Percentiles rank a stretch among this genome's conserved stretches.
Evolutionary conservation across 1,140 invertebrate genomes (phyloP).

Genomic region (Spodoptera litura): DNA sequence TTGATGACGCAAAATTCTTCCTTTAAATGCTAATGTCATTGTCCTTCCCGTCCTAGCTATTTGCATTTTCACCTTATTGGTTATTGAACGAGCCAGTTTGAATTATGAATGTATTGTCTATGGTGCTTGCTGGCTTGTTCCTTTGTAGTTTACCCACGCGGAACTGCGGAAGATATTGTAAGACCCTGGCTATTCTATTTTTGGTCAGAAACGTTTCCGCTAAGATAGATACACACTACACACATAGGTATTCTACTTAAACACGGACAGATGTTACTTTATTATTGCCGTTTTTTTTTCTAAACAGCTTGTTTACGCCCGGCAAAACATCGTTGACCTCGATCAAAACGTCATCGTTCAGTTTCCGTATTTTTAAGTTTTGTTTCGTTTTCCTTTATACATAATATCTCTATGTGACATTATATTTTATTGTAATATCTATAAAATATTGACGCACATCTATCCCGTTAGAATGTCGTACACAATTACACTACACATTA

Average conservation of each 20-base stretch:
- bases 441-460: neutral
- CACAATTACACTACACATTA: neutral
- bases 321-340: conserved; percentile 55
- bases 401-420: neutral
- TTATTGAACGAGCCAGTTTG: conserved; percentile 13
- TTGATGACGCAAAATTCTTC: conserved; percentile 75
- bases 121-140: conserved; percentile 52
- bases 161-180: conserved; percentile 71
- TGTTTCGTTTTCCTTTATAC: conserved; percentile 49
- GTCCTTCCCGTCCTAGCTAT: conserved; percentile 70
- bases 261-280: conserved; percentile 45
- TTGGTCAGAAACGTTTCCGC: conserved; percentile 73
- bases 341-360: conserved; percentile 45
- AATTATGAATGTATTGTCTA: neutral
- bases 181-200: conserved; percentile 79
- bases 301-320: conserved; percentile 16
- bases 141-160: conserved; percentile 66
- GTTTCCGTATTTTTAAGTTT: conserved; percentile 50
- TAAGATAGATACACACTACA: conserved; percentile 54
- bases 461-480: conserved; percentile 29
- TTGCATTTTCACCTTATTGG: conserved; percentile 59
- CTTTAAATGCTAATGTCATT: conserved; percentile 80
- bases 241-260: conserved; percentile 31
- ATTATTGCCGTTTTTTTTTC: conserved; percentile 50
- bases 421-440: neutral